Evolutionary conservation across 2,797 vertebrate species (phyloP).

Genomic region (Choloepus didactylus): DNA sequence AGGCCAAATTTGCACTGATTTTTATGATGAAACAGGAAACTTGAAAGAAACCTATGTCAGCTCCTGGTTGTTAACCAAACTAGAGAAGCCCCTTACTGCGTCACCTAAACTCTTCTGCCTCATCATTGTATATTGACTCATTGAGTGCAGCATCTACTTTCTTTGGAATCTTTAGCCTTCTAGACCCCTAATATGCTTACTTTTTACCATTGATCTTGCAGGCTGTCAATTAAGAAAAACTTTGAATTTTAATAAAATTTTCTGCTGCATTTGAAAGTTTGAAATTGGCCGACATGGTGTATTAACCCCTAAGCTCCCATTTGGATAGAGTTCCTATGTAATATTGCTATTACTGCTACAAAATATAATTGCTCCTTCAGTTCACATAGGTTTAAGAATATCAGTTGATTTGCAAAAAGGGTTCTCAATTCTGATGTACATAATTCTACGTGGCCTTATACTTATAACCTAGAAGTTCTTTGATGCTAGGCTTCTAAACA

Average conservation of each 20-base stretch:
- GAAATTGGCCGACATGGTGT: neutral
- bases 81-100: neutral
- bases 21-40: neutral
- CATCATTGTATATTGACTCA: neutral
- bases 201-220: neutral
- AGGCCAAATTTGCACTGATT: neutral
- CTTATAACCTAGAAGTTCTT: neutral
- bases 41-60: neutral
- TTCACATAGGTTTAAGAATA: conserved; percentile 24
- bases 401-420: neutral
- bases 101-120: neutral
- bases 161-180: neutral
- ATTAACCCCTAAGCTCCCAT: neutral
- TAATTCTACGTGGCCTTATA: neutral
- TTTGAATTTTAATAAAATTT: neutral
- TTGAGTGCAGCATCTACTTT: neutral
- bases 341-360: neutral
- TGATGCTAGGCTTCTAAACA: neutral
- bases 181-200: neutral
- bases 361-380: neutral
- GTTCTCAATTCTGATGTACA: neutral
- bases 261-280: neutral
- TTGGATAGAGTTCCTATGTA: neutral
- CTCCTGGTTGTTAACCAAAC: no score
- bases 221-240: neutral